Base-by-base conservation (phyloP, 64 coral and sea anemone species). In the Actinia equina region DNA sequence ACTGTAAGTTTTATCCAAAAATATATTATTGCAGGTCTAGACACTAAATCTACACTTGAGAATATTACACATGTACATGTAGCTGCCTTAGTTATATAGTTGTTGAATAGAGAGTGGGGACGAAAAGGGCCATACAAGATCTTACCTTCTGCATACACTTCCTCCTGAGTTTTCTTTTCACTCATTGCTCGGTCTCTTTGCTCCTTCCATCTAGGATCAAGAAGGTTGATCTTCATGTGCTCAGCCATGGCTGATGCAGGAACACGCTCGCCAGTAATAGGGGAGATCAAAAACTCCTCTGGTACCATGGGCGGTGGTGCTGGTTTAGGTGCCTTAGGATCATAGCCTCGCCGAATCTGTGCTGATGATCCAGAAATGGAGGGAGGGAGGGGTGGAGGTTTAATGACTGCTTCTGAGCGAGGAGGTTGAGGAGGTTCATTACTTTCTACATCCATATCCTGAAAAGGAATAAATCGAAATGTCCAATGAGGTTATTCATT, bases 121-220 rank as follows among this genome's bases (percentile, higher is more conserved):
- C n/a, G n/a, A n/a, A 11, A 56, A 56, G 14, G 54, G 9, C 22
- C 8, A n/a, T 64, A 64, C 18, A 22, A 65, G 62, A 23, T 4
- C 62, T 65, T 82, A 98, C 96, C 96, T 91, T 94, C 93, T 67
- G 96, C 96, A 93, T 90, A 98, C 5, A 98, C 96, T 81, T 91
- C 90, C n/a, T 98, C 96, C 49, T 98, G 96, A 59, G 87, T 88
- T 46, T 98, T 98, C 62, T 95, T 98, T 61, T 98, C 96, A 49
- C 85, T 89, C 46, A 95, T 63, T 37, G 88, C 88, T 80, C 93
- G 89, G 85, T 98, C 96, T 60, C 96, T 63, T 44, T 98, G 96
- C 65, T 98, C 96, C 52, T 91, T 98, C 96, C 96, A 98, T 52
- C 93, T 86, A 53, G 96, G 96, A 90, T 98, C 96, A 60, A 98